Conservation (phyloP, 2,888 invertebrate genomes). For the Ormia ochracea region DNA sequence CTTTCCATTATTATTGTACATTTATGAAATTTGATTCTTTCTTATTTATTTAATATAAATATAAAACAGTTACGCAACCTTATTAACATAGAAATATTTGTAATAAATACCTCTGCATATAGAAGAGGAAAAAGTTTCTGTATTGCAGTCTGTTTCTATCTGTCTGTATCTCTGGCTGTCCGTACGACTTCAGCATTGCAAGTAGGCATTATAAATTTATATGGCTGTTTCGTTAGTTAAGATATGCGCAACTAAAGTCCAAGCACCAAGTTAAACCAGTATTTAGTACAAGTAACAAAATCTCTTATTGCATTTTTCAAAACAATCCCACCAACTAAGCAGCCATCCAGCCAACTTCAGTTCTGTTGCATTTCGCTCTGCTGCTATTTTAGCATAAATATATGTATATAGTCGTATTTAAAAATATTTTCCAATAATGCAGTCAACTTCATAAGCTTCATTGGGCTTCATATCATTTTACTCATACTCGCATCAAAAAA, state of each 20-base stretch:
- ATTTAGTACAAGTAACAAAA: conserved; percentile 56
- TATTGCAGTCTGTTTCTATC: not conserved
- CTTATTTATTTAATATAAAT: conserved; percentile 49
- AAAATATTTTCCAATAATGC: conserved; percentile 54
- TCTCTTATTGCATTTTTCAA: conserved; percentile 31
- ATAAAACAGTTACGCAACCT: conserved; percentile 59
- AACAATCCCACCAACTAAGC: conserved; percentile 29
- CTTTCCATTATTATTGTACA: not conserved
- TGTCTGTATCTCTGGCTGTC: not conserved
- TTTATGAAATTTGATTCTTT: conserved; percentile 33
- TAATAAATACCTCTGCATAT: conserved; percentile 40
- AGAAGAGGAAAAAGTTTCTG: not conserved
- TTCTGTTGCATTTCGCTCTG: not conserved
- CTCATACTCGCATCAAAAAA: not conserved
- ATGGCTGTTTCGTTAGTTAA: conserved; percentile 22
- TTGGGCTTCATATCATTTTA: conserved; percentile 44
- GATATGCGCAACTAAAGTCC: conserved; percentile 47
- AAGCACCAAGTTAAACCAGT: conserved; percentile 59
- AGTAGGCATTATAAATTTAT: conserved; percentile 18
- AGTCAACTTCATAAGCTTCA: conserved; percentile 56
- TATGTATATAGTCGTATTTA: conserved; percentile 14
- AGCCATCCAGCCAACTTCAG: conserved; percentile 17
- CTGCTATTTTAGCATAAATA: conserved; percentile 9
- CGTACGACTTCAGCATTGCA: conserved; percentile 34
- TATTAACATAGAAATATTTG: conserved; percentile 55